Base-by-base conservation (phyloP, 1,140 invertebrate genomes). In the Centruroides sculpturatus region DNA sequence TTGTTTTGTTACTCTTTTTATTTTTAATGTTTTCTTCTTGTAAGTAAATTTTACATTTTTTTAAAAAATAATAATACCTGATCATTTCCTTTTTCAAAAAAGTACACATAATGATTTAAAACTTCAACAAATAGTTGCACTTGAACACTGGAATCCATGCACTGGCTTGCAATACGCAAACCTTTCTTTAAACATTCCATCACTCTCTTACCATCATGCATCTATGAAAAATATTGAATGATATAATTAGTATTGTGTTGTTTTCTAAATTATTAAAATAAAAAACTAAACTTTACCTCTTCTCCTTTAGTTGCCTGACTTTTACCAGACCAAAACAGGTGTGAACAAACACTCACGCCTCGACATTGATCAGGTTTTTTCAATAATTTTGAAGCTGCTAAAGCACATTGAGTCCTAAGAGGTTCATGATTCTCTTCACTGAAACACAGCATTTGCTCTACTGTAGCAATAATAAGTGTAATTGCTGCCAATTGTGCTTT, bases 361-460 rank as follows among this genome's bases (percentile, higher is more conserved):
- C 93, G 76, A 71, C 90, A 93, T 71, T 99, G 96, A 76, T 99
- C 96, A 0, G 93, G 92, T 70, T 98, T 99, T 75, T 98, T 95
- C 1, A 99, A 77, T 55, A 99, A 76, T 74, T 98, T 98, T 55
- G 92, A 90, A 4, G 92, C 92, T 5, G 92, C 91, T 49, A 94
- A 74, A 6, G 90, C 91, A 58, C 92, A 97, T 68, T 98, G 91
- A 12, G 91, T 96, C 56, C 92, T 78, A 51, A 99, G 79, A 0
- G 96, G 93, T 68, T 96, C 91, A n/a, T 92, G 92, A 72, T 97
- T 98, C 71, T 99, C 96, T 66, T 96, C 92, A 62, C 85, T 82
- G 69, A 98, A 94, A 64, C 89, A 93, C 61, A 83, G 82, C 77
- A 95, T 92, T 73, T 94, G 88, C 72, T 98, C 92, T 62, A 98